phyloP scores from a whole-genome alignment of 2,797 vertebrate genomes.

The Anableps anableps region DNA sequence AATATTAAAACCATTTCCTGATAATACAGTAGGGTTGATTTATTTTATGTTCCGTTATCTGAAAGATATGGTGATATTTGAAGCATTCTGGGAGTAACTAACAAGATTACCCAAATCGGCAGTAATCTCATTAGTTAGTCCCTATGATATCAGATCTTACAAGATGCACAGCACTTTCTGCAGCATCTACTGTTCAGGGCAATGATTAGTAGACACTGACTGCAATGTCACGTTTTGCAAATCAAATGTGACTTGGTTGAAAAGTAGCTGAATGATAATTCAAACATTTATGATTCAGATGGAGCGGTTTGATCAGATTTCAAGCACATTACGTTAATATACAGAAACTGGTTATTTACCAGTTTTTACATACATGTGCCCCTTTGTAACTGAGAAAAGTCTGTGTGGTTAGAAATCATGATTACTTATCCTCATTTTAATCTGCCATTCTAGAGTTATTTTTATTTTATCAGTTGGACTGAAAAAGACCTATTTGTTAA shows the following conservation, averaged over 20 bases:
- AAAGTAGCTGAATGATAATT: constrained; percentile 22
- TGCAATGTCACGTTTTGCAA: constrained; percentile 7
- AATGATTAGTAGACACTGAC: constrained; percentile 20
- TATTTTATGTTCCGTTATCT: constrained; percentile 15
- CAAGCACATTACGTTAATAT: constrained; percentile 24
- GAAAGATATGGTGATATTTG: neutral
- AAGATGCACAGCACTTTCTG: constrained; percentile 10
- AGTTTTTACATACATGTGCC: constrained; percentile 80
- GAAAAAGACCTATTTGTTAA: neutral
- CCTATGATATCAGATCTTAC: constrained; percentile 6
- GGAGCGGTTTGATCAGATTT: constrained; percentile 26
- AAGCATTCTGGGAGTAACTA: constrained; percentile 20
- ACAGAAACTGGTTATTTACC: constrained; percentile 66
- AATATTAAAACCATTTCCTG: neutral
- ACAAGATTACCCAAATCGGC: constrained; percentile 21
- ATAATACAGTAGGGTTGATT: neutral
- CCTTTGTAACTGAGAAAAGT: constrained; percentile 62
- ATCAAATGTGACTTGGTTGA: constrained; percentile 12
- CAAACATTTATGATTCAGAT: constrained; percentile 8
- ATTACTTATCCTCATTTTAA: constrained; percentile 18
- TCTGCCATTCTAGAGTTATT: constrained; percentile 37
- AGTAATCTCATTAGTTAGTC: constrained; percentile 8
- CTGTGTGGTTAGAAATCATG: constrained; percentile 15
- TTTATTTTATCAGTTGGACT: constrained; percentile 22
- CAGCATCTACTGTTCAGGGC: constrained; percentile 15